Percentiles rank a stretch among this genome's conserved stretches.
Conservation (phyloP, 2,113 vertebrate species). For the Gyps fulvus region DNA sequence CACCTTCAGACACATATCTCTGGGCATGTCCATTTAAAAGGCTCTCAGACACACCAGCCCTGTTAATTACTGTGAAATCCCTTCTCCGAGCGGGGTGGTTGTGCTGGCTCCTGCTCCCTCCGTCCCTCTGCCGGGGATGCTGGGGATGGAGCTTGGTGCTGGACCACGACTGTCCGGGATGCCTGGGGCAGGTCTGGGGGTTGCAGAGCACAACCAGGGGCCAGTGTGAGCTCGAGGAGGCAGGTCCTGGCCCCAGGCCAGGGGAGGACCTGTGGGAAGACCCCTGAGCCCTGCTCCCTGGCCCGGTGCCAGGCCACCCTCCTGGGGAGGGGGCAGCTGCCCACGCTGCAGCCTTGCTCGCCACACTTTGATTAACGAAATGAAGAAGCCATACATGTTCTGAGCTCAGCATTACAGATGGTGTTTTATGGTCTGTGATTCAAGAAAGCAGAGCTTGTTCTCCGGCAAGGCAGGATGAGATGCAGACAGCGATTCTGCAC, state of each 20-base stretch:
- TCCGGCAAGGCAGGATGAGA: background rate
- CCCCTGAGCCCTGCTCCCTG: fast-evolving
- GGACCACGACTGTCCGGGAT: background rate
- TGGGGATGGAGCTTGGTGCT: background rate
- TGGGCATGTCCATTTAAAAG: background rate
- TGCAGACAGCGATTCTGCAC: background rate
- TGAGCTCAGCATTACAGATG: background rate
- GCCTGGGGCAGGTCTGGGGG: background rate
- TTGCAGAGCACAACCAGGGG: background rate
- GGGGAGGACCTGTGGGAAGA: background rate
- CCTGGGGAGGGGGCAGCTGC: background rate
- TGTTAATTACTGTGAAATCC: background rate
- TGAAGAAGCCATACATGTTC: fast-evolving
- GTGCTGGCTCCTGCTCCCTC: background rate
- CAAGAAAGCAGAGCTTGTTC: background rate
- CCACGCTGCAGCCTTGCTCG: background rate
- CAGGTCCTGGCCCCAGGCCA: background rate
- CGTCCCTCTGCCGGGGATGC: background rate
- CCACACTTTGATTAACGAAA: background rate
- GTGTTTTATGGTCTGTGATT: background rate
- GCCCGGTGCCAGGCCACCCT: fast-evolving
- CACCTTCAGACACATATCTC: background rate
- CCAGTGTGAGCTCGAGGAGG: fast-evolving
- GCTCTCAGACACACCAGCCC: background rate
- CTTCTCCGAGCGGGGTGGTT: background rate